Evolutionary conservation across 2,113 vertebrate genomes (phyloP).

Genomic region (Gymnorhina tibicen): DNA sequence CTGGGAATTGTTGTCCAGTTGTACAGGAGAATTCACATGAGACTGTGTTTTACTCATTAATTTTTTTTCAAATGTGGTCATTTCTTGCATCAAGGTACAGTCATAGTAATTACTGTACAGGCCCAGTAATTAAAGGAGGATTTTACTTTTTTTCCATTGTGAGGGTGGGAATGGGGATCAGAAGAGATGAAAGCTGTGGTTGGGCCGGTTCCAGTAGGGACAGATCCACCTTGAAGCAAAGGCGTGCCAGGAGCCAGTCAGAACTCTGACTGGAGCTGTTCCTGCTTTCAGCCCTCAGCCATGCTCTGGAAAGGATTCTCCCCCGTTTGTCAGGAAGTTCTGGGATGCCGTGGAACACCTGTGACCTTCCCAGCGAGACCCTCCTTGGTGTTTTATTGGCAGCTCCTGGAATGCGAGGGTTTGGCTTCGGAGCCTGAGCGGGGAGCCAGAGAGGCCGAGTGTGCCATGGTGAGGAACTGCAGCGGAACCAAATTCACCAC

Average conservation of each 20-base stretch:
- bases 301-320: neutral
- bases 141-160: neutral
- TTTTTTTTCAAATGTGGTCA: conserved; percentile 48
- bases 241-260: neutral
- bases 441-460: neutral
- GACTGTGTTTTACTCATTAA: neutral
- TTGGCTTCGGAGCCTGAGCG: neutral
- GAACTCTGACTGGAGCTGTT: neutral
- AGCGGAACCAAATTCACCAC: too few species aligned
- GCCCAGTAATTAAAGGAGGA: neutral
- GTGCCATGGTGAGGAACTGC: neutral
- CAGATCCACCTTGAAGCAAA: conserved; percentile 23
- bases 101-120: neutral
- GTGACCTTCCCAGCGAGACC: neutral
- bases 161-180: neutral
- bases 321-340: neutral
- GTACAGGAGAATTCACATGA: neutral
- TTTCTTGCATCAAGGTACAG: conserved; percentile 44
- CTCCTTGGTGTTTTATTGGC: neutral
- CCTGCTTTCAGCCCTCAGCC: neutral
- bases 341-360: neutral
- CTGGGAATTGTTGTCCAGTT: neutral
- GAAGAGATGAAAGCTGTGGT: conserved; percentile 30
- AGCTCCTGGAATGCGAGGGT: neutral
- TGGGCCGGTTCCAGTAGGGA: neutral